These are phyloP conservation scores for Polietes domitor DNA, from an alignment of 2,888 invertebrate species.

Conservation along the genomic window DNA sequence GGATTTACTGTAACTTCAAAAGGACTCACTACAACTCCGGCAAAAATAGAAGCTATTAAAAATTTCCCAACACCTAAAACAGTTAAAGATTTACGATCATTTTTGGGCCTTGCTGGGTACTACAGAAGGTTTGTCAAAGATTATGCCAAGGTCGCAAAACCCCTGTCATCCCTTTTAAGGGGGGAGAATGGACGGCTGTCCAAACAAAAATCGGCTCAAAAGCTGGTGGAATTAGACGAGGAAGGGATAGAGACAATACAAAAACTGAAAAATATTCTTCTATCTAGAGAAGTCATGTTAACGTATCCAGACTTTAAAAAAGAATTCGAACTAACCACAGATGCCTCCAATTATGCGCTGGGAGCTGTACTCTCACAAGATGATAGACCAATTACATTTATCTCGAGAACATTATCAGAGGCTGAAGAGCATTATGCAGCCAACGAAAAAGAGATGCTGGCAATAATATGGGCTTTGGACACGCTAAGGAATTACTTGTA, in stretches of 20 bases:
- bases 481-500: slow-evolving; percentile 19
- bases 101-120: not conserved
- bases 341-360: slow-evolving; percentile 47
- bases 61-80: not conserved
- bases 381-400: slow-evolving; percentile 44
- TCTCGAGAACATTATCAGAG: slow-evolving; percentile 35
- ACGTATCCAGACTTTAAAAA: slow-evolving; percentile 27
- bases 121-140: not conserved
- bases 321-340: slow-evolving; percentile 38
- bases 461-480: slow-evolving; percentile 59
- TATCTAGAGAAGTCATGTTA: not conserved
- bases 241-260: slow-evolving; percentile 15
- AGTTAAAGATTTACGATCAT: not conserved
- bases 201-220: slow-evolving; percentile 2
- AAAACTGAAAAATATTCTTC: not conserved
- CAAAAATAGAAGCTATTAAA: not conserved
- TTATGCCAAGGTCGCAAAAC: slow-evolving; percentile 1
- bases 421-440: slow-evolving; percentile 42
- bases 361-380: slow-evolving; percentile 41
- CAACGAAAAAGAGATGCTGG: slow-evolving; percentile 51
- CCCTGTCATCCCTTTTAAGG: not conserved
- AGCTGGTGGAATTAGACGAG: not conserved
- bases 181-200: slow-evolving; percentile 8
- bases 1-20: not conserved
- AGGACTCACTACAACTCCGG: not conserved